These are phyloP conservation scores for Drosophila bipectinata DNA, from an alignment of 1,140 invertebrate genomes.

Conservation along the genomic window DNA sequence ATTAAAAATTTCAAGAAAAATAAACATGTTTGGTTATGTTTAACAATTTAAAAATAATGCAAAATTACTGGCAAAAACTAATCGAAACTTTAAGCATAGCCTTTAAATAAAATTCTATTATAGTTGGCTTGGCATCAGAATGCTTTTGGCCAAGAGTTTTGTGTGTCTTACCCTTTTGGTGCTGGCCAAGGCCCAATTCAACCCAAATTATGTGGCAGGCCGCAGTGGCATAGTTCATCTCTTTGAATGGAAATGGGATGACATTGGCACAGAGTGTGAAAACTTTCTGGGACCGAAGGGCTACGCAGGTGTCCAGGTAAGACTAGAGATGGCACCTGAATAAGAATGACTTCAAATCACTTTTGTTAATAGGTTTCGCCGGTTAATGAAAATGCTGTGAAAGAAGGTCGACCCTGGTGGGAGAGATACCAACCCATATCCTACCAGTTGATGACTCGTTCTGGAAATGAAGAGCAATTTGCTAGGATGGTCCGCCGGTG, in stretches of 20 bases:
- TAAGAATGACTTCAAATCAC: not conserved
- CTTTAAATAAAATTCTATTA: too few species aligned
- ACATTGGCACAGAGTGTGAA: slow-evolving; percentile 3
- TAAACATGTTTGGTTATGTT: not conserved
- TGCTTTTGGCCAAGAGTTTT: not conserved
- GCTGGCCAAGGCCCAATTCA: not conserved
- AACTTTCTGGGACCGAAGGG: not conserved
- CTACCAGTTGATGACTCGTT: not conserved
- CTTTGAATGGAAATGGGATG: not conserved
- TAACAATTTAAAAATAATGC: too few species aligned
- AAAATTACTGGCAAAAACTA: too few species aligned
- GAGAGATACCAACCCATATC: slow-evolving; percentile 5
- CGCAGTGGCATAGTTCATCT: slow-evolving; percentile 1
- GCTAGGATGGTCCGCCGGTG: not conserved
- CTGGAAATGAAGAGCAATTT: not conserved
- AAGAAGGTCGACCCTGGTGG: not conserved
- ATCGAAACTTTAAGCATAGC: too few species aligned
- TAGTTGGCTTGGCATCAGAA: not conserved
- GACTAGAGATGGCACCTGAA: not conserved
- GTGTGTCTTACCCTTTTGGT: not conserved
- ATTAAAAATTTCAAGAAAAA: not conserved
- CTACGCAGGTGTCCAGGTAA: slow-evolving; percentile 2
- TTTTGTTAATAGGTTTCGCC: not conserved
- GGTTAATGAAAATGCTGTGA: slow-evolving; percentile 1
- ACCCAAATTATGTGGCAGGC: slow-evolving; percentile 2